Conservation (phyloP, 2,797 vertebrate species). For the Nyctibius grandis region DNA sequence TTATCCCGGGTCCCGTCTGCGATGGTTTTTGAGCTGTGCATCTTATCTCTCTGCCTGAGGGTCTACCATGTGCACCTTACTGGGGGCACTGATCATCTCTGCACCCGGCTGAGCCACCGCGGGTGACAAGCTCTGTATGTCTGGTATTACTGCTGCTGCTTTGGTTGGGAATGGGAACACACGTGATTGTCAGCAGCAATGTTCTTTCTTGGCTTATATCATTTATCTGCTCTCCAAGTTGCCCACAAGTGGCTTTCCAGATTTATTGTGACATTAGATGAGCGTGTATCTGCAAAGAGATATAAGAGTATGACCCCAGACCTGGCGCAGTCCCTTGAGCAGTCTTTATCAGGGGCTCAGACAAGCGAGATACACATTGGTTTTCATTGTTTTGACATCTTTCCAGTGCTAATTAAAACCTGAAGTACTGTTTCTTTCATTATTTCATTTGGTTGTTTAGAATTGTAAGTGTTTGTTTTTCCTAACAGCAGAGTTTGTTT, state of each 20-base stretch:
- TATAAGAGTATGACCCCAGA: accelerated
- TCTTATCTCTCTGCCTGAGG: neutral
- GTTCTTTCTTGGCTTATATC: neutral
- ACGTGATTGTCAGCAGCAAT: neutral
- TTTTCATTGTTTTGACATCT: neutral
- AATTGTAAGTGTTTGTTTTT: neutral
- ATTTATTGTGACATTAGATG: accelerated
- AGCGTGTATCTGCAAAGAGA: neutral
- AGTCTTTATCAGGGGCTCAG: neutral
- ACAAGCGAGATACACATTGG: accelerated
- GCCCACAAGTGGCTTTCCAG: neutral
- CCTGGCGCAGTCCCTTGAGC: neutral
- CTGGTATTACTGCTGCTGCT: neutral
- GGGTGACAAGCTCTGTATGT: accelerated
- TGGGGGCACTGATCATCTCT: accelerated
- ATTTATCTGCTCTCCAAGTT: neutral
- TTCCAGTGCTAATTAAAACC: neutral
- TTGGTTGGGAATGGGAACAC: neutral
- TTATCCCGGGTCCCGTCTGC: neutral
- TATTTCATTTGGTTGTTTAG: neutral
- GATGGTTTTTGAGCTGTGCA: neutral
- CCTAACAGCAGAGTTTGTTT: neutral
- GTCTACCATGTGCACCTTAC: neutral
- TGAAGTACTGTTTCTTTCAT: neutral
- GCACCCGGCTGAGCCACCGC: accelerated